Conservation (phyloP, 2,113 vertebrate genomes). For the Phodopus roborovskii region DNA sequence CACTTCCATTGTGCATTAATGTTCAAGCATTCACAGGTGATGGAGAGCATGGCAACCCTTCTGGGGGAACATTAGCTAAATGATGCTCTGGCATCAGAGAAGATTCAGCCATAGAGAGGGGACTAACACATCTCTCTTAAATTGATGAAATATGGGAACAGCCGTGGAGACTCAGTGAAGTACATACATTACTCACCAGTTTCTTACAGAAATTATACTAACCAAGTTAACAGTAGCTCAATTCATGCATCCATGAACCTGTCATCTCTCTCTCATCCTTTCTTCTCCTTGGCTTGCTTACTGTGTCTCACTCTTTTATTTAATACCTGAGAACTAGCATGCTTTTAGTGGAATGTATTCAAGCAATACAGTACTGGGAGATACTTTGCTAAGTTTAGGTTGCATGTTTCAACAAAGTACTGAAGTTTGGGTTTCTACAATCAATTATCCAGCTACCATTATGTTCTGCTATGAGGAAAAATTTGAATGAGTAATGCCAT, state of each 20-base stretch:
- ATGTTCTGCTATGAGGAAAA: background rate
- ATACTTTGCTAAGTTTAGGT: background rate
- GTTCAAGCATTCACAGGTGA: background rate
- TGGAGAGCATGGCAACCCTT: background rate
- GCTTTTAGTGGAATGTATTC: background rate
- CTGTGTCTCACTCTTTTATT: background rate
- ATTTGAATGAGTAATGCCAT: background rate
- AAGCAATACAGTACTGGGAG: background rate
- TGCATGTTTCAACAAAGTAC: background rate
- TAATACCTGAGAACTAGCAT: background rate
- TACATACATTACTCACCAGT: background rate
- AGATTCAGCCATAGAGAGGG: background rate
- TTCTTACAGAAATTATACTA: background rate
- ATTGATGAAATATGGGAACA: background rate
- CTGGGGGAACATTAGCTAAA: background rate
- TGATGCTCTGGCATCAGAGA: slow-evolving; percentile 16
- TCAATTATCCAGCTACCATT: slow-evolving; percentile 3
- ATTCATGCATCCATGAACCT: fast-evolving
- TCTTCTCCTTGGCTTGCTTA: background rate
- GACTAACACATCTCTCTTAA: background rate
- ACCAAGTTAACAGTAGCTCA: background rate
- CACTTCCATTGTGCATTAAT: background rate
- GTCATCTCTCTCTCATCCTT: background rate
- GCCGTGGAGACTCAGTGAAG: background rate
- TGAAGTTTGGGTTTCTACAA: background rate